Base-by-base conservation (phyloP, 2,797 vertebrate species). In the Poecilia wingei region DNA sequence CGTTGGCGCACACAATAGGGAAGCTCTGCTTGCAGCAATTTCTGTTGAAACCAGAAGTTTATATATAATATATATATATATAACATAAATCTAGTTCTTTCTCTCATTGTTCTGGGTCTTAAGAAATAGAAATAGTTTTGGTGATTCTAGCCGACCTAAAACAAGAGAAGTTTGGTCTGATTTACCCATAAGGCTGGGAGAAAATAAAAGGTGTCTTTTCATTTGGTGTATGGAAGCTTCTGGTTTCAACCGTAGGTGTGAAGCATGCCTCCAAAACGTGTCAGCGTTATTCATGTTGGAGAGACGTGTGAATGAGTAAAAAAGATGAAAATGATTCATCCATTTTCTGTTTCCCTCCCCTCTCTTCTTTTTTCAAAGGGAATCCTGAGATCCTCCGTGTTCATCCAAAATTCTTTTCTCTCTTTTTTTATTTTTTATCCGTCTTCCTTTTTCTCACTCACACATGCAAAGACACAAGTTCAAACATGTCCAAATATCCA, bases 391-490 rank as follows among this genome's bases (percentile, higher is more conserved):
- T 85, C 81, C 77, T 55, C 78, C 22, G 4, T 71, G 80, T 89
- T 79, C 82, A 77, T 79, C 87, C 82, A 49, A 69, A 45, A 68
- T 78, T 78, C 85, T 88, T 91, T 49, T 51, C 20, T 20, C 47
- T 20, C 18, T 2, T 5, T 92, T 92, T 84, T 2, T 20, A 2
- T 51, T 2, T 51, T 91, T 93, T 83, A 91, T 91, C 80, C 80
- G 0, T 3, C 51, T 36, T 25, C 20, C 20, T 51, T 45, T n/a
- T 28, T 22, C 1, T 46, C 39, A 31, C 33, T 46, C 57, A 43
- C 51, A 55, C 39, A 51, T 39, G 73, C 78, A 74, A 41, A 74
- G 59, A 72, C 61, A 76, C 59, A 75, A 75, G 66, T 74, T 64
- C 22, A 73, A 75, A 78, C 78, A 73, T 3, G 28, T 18, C 64